Conservation (phyloP, 2,888 invertebrate species). For the Ptilodon capucinus region DNA sequence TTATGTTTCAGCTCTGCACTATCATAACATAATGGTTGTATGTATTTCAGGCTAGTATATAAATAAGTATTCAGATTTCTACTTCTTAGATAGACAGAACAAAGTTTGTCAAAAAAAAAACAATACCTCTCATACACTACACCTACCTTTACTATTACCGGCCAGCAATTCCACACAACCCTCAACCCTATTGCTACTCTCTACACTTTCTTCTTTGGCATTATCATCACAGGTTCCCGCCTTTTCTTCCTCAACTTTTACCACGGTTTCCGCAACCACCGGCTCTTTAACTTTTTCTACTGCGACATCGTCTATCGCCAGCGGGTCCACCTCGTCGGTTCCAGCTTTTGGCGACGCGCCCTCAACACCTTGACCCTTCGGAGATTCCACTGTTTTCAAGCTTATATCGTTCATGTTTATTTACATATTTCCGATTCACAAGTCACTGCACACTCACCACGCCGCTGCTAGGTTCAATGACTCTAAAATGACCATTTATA, state of each 20-base stretch:
- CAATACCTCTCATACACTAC: not conserved
- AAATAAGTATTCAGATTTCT: no score
- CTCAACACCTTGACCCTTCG: slow-evolving; percentile 58
- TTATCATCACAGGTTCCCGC: slow-evolving; percentile 73
- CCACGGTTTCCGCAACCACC: slow-evolving; percentile 36
- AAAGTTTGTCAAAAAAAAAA: no score
- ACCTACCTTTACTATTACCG: slow-evolving; percentile 47
- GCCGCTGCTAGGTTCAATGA: slow-evolving; percentile 70
- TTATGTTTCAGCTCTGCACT: no score
- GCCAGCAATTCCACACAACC: slow-evolving; percentile 36
- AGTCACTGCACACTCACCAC: slow-evolving; percentile 68
- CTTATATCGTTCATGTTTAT: slow-evolving; percentile 81
- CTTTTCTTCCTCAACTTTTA: slow-evolving; percentile 42
- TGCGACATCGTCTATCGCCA: slow-evolving; percentile 62
- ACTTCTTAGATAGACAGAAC: no score
- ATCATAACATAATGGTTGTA: no score
- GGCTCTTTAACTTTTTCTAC: slow-evolving; percentile 42
- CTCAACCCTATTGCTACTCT: slow-evolving; percentile 47
- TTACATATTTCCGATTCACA: slow-evolving; percentile 77
- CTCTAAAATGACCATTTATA: slow-evolving; percentile 56
- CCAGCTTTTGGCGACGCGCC: slow-evolving; percentile 52
- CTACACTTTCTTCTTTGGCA: slow-evolving; percentile 74
- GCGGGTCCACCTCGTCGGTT: slow-evolving; percentile 69
- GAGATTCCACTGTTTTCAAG: slow-evolving; percentile 74
- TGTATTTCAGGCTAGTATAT: no score